Conservation (phyloP, 2,113 vertebrate genomes). For the Neoarius graeffei region DNA sequence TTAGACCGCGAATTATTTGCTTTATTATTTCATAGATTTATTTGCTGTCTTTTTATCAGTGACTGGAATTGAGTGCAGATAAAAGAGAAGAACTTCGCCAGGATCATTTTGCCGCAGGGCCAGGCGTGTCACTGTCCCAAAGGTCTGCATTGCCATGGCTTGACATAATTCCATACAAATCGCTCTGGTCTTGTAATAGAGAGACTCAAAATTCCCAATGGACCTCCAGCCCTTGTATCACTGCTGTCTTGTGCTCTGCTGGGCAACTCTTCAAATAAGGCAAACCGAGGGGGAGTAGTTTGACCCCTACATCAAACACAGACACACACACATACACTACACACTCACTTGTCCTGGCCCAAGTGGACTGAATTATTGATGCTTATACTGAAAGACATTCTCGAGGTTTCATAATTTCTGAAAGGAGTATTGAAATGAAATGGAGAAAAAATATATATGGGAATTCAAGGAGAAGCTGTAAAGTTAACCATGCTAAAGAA, state of each 20-base stretch:
- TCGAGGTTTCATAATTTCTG: slow-evolving; percentile 74
- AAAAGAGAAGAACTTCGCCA: slow-evolving; percentile 59
- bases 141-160: slow-evolving; percentile 76
- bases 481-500: not conserved
- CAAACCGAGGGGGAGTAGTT: slow-evolving; percentile 91
- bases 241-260: slow-evolving; percentile 83
- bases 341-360: slow-evolving; percentile 77
- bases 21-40: not conserved
- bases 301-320: slow-evolving; percentile 32
- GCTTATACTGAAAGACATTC: slow-evolving; percentile 79
- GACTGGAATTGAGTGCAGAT: not conserved
- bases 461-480: not conserved
- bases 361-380: slow-evolving; percentile 95
- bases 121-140: slow-evolving; percentile 75
- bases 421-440: slow-evolving; percentile 60
- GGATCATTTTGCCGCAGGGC: slow-evolving; percentile 77
- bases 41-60: not conserved
- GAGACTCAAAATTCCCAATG: slow-evolving; percentile 83
- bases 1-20: not conserved
- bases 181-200: slow-evolving; percentile 75
- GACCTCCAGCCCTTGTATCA: slow-evolving; percentile 77
- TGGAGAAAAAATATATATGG: not conserved
- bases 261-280: slow-evolving; percentile 85
- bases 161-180: slow-evolving; percentile 82
- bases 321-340: slow-evolving; percentile 40